Percentiles rank a stretch among this genome's conserved stretches.
Evolutionary conservation across 1,140 invertebrate genomes (phyloP).

Genomic region (Pseudoatta argentina): DNA sequence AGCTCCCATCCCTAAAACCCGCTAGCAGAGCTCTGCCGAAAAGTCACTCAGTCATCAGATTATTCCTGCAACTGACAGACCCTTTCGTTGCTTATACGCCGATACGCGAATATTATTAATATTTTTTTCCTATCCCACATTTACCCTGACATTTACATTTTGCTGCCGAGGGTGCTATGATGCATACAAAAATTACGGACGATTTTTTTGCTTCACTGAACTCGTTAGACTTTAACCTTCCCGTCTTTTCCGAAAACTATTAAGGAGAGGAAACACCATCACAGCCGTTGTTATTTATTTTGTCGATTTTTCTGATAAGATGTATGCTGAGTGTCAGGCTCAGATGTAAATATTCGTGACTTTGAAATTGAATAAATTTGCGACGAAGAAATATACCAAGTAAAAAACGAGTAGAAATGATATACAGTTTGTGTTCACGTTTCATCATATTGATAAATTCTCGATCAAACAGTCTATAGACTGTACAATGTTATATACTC

Average conservation of each 20-base stretch:
- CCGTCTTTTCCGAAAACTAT: slow-evolving; percentile 5
- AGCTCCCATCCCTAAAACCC: not conserved
- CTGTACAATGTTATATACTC: not conserved
- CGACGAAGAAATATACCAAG: not conserved
- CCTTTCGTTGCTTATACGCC: slow-evolving; percentile 63
- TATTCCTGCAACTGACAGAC: slow-evolving; percentile 76
- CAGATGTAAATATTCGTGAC: slow-evolving; percentile 69
- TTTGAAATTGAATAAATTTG: slow-evolving; percentile 66
- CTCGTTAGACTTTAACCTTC: slow-evolving; percentile 21
- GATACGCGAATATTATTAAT: slow-evolving; percentile 67
- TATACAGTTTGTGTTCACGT: slow-evolving; percentile 35
- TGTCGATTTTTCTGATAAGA: slow-evolving; percentile 63
- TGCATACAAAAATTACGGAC: slow-evolving; percentile 47
- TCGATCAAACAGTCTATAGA: not conserved
- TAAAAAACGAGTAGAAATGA: slow-evolving; percentile 19
- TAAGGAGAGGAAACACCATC: not conserved
- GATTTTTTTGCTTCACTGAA: slow-evolving; percentile 15
- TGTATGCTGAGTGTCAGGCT: slow-evolving; percentile 58
- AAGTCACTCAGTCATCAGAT: slow-evolving; percentile 76
- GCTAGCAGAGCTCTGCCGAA: not conserved
- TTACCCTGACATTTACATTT: slow-evolving; percentile 50
- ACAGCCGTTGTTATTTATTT: slow-evolving; percentile 68
- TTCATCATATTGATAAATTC: slow-evolving; percentile 62
- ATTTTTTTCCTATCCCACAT: slow-evolving; percentile 47
- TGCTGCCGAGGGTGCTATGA: slow-evolving; percentile 27